phyloP scores from a whole-genome alignment of 2,888 invertebrate species.

The Dione vanillae region DNA sequence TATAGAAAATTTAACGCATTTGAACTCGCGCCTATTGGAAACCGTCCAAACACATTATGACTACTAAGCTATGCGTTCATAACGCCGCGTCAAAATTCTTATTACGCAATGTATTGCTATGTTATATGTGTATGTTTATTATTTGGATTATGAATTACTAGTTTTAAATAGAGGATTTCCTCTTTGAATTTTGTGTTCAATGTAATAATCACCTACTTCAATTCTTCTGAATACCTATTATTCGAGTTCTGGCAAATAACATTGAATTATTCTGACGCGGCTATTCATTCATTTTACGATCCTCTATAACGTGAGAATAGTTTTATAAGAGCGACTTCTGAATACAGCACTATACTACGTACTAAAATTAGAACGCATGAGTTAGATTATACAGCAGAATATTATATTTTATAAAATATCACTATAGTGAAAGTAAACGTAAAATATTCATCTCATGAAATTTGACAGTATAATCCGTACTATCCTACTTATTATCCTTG shows the following conservation, averaged over 20 bases:
- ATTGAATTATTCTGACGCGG: constrained; percentile 9
- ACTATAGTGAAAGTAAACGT: neutral
- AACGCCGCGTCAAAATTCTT: no score
- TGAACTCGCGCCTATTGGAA: no score
- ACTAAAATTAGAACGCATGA: constrained; percentile 4
- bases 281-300: constrained; percentile 17
- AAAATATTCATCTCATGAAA: constrained; percentile 11
- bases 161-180: neutral
- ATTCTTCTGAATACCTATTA: neutral
- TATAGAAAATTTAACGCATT: no score
- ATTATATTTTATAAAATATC: constrained; percentile 4
- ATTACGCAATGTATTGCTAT: neutral
- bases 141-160: neutral
- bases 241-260: neutral
- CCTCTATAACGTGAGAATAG: constrained; percentile 6
- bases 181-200: neutral
- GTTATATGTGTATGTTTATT: neutral
- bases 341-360: no score
- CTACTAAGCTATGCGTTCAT: no score
- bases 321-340: constrained; percentile 11
- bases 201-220: constrained; percentile 1
- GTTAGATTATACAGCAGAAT: neutral
- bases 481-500: neutral
- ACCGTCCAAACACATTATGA: no score
- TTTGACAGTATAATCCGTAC: neutral